A percentile compares a stretch with the other conserved stretches of the same genome.
Evolutionary conservation across 2,113 vertebrate genomes (phyloP).

Genomic region (Cottus gobio): DNA sequence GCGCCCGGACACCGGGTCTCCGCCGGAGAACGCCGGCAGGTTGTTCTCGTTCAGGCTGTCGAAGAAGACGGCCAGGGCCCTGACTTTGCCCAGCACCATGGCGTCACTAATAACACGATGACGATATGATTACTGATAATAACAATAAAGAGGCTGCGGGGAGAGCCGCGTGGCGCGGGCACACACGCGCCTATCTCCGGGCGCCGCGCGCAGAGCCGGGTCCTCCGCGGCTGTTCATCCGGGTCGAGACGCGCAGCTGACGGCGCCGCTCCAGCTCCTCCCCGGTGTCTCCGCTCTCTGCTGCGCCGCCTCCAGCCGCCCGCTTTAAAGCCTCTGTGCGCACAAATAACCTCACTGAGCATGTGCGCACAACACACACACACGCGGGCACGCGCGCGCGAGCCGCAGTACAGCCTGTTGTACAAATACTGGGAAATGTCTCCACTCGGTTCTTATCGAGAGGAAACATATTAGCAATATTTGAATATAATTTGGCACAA

Average conservation of each 20-base stretch:
- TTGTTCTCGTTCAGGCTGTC: constrained; percentile 97
- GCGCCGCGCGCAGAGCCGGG: constrained; percentile 72
- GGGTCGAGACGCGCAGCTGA: constrained; percentile 45
- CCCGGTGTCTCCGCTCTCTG: constrained; percentile 2
- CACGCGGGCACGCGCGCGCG: not conserved
- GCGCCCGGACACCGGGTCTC: constrained; percentile 95
- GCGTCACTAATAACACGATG: too few species aligned
- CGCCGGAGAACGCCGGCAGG: constrained; percentile 95
- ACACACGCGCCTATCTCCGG: constrained; percentile 35
- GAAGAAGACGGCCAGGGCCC: constrained; percentile 93
- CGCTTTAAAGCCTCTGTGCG: constrained; percentile 70
- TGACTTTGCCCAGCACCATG: constrained; percentile 96
- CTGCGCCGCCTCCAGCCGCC: constrained; percentile 34
- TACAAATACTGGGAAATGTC: not conserved
- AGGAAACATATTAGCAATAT: not conserved
- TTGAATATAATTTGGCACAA: not conserved
- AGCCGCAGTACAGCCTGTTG: not conserved
- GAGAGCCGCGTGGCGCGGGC: constrained; percentile 22
- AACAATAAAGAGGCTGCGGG: constrained; percentile 1
- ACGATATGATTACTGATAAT: too few species aligned
- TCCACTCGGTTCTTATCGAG: not conserved
- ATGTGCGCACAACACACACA: constrained; percentile 61
- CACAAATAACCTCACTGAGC: constrained; percentile 65
- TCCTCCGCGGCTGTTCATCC: constrained; percentile 63
- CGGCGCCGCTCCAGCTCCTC: constrained; percentile 24